Evolutionary conservation across 2,888 invertebrate species (phyloP), one percentile per base, ranked within the genome.

Genomic region (Nomada hirtipes): DNA sequence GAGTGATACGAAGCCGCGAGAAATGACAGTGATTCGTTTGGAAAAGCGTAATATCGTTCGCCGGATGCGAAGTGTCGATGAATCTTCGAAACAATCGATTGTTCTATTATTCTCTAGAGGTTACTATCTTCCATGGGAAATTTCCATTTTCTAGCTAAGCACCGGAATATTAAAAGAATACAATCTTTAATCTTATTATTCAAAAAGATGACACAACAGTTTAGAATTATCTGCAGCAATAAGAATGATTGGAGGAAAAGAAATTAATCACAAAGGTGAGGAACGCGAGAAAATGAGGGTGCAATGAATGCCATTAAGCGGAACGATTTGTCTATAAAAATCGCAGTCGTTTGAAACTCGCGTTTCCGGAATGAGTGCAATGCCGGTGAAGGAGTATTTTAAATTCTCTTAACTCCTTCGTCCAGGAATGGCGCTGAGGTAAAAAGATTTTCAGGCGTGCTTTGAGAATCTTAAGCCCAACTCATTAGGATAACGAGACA

Each of bases 401-500:
- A 82, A 82, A 75, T 84, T 84, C 80, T 44, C 55, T 75, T 72
- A 74, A 75, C 68, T 75, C 71, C 69, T 60, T 80, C 74, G 69
- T 4, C 73, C 29, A 67, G 70, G 47, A 64, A 77, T 59, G 75
- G 52, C 82, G 73, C 52, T 42, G 71, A 71, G n/a, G 79, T 75
- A 75, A 77, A 84, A 77, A 73, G 75, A 85, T 84, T 85, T 85
- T 77, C 75, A 82, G 80, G 76, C 77, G 76, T 75, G 76, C 85
- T 80, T 80, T 70, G 76, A 80, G 82, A 84, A 84, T 79, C 79
- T 82, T 84, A 82, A 85, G 79, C 65, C 82, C 72, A 75, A 85
- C 85, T 85, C 85, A 85, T 85, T 85, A 84, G 85, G 79, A 84
- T 85, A 85, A 85, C 84, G 85, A 86, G 85, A 80, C 76, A 76